Conservation (phyloP, 1,140 invertebrate species). For the Drosophila parvula region DNA sequence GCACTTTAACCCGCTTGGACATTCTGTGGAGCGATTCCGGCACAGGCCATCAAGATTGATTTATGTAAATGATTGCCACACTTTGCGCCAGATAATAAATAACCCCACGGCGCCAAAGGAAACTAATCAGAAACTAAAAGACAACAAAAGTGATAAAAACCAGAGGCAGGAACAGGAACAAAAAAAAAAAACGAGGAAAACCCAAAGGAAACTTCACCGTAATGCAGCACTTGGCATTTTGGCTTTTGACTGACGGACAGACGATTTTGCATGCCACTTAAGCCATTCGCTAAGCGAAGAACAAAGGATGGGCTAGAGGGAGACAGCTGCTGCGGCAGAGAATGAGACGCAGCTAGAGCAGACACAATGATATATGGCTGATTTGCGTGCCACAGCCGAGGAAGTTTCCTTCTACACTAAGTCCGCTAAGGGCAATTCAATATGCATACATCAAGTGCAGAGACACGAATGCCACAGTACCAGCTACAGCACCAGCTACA, state of each 20-base stretch:
- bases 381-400: constrained; percentile 70
- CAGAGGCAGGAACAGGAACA: constrained; percentile 15
- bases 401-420: constrained; percentile 39
- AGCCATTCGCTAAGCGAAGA: constrained; percentile 34
- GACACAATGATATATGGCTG: constrained; percentile 79
- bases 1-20: constrained; percentile 38
- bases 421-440: constrained; percentile 68
- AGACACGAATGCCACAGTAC: constrained; percentile 30
- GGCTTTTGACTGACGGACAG: constrained; percentile 40
- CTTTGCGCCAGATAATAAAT: constrained; percentile 80
- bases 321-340: constrained; percentile 19
- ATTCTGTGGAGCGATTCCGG: constrained; percentile 12
- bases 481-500: not conserved
- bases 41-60: constrained; percentile 67
- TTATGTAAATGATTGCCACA: constrained; percentile 81
- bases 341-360: constrained; percentile 29
- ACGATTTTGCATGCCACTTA: constrained; percentile 79
- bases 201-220: constrained; percentile 51
- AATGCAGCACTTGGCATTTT: constrained; percentile 61
- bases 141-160: constrained; percentile 71
- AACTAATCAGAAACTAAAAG: constrained; percentile 64
- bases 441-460: constrained; percentile 75
- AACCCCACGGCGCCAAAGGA: constrained; percentile 47
- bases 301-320: constrained; percentile 14
- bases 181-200: constrained; percentile 4